A percentile compares a stretch with the other conserved stretches of the same genome.
These are phyloP conservation scores for Hirtodrosophila duncani DNA, from an alignment of 2,888 invertebrate genomes.

Conservation along the genomic window DNA sequence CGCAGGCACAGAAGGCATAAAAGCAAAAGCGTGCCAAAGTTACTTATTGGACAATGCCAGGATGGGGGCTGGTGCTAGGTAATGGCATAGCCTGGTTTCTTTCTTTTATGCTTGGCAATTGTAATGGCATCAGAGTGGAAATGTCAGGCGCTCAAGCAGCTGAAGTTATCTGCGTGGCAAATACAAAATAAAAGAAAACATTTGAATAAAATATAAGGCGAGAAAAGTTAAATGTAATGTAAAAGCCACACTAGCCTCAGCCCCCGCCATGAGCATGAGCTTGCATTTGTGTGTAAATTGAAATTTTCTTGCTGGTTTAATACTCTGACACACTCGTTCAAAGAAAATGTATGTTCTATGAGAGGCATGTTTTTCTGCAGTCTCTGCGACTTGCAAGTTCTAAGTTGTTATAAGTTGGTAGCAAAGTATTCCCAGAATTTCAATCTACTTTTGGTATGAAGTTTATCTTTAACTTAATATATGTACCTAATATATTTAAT, in stretches of 20 bases:
- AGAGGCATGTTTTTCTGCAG: too few relatives aligned
- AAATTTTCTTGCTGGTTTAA: slow-evolving; percentile 30
- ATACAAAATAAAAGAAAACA: slow-evolving; percentile 35
- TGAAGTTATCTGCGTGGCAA: slow-evolving; percentile 50
- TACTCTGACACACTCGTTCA: slow-evolving; percentile 8
- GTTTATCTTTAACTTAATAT: too few relatives aligned
- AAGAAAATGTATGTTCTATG: too few relatives aligned
- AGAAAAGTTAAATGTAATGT: slow-evolving; percentile 68
- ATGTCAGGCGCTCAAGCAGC: slow-evolving; percentile 54
- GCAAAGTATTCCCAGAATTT: too few relatives aligned
- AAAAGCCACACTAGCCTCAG: slow-evolving; percentile 44
- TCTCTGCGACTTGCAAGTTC: too few relatives aligned
- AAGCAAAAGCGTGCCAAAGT: slow-evolving; percentile 10
- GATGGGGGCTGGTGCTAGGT: slow-evolving; percentile 17
- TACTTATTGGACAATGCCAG: slow-evolving; percentile 17
- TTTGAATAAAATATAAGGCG: slow-evolving; percentile 68
- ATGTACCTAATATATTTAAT: too few relatives aligned
- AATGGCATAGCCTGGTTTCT: slow-evolving; percentile 22
- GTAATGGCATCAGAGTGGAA: slow-evolving; percentile 62
- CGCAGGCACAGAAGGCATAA: slow-evolving; percentile 5
- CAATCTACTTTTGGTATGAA: too few relatives aligned
- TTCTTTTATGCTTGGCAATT: slow-evolving; percentile 34
- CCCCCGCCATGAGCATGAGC: not conserved
- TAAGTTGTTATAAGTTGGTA: too few relatives aligned
- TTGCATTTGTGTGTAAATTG: slow-evolving; percentile 27